Base-by-base conservation (phyloP, 2,113 vertebrate species). In the Sciurus niger region DNA sequence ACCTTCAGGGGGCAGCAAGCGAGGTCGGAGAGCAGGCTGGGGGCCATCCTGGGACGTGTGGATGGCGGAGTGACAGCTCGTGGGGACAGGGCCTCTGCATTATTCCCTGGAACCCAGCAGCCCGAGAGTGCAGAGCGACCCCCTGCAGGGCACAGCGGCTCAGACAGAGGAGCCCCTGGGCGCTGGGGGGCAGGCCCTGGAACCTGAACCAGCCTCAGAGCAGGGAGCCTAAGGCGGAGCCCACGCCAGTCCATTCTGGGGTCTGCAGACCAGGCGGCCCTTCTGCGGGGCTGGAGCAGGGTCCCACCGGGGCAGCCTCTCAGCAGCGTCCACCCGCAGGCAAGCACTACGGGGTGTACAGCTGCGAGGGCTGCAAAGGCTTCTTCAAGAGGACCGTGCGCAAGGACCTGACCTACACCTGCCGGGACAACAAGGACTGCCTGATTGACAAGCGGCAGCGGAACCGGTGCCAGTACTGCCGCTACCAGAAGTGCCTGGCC, bases 271-370 rank as follows among this genome's bases (percentile, higher is more conserved):
- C 17, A 67, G 25, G n/a, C 22, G 37, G 20, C 37, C 37, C 37
- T 43, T 9, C 6, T 8, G 20, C 6, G 2, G 55, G 55, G 55
- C 6, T 6, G 55, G 55, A 4, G 46, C 9, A 9, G 5, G 55
- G 4, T 6, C 53, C 28, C 14, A 7, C 18, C 0, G 0, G 22
- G 18, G 32, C 25, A 3, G 32, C 34, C 4, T 6, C 30, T 18
- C 30, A 11, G 18, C 34, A 12, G 20, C 28, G 4, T 28, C 22
- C 18, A 8, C 40, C 40, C 7, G 0, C 97, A 99, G 99, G 99
- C 98, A 99, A 99, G 99, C 99, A 99, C 98, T 99, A 99, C 0
- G 99, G 99, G 0, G 99, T 99, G 48, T 99, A 99, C 99, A 99
- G 99, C 98, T 99, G 99, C 0, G 99, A 99, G 98, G 99, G 99